Conservation (phyloP, 2,113 vertebrate species). For the Megaceryle maxima region DNA sequence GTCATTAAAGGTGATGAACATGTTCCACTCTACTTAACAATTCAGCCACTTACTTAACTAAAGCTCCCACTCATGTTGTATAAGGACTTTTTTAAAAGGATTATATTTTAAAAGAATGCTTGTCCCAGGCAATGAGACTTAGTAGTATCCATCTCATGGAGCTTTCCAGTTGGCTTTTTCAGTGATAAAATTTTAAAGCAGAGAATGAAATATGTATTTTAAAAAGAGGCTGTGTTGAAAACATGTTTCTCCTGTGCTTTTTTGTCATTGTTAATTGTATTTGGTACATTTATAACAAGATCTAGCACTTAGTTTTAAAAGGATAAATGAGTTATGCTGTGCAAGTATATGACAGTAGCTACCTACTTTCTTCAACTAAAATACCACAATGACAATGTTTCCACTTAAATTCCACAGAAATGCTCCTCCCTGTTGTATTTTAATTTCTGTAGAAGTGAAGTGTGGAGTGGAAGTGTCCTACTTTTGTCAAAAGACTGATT, state of each 20-base stretch:
- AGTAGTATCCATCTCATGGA: not conserved
- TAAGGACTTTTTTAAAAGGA: not conserved
- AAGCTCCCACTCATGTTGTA: not conserved
- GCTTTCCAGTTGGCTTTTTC: not conserved
- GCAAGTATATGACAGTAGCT: not conserved
- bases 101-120: not conserved
- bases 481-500: not conserved
- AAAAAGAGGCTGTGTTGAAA: not conserved
- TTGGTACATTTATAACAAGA: not conserved
- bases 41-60: not conserved
- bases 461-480: not conserved
- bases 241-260: not conserved
- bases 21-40: not conserved
- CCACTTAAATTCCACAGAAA: conserved; percentile 8
- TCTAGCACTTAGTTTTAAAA: not conserved
- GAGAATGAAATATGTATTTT: not conserved
- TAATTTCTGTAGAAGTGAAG: not conserved
- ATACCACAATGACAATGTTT: not conserved
- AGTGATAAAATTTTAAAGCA: not conserved
- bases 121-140: not conserved
- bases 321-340: not conserved
- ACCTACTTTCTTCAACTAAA: not conserved
- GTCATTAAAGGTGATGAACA: not conserved
- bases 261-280: not conserved
- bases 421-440: conserved; percentile 15